phyloP scores from a whole-genome alignment of 1,140 invertebrate genomes.

The Gryon sp. region DNA sequence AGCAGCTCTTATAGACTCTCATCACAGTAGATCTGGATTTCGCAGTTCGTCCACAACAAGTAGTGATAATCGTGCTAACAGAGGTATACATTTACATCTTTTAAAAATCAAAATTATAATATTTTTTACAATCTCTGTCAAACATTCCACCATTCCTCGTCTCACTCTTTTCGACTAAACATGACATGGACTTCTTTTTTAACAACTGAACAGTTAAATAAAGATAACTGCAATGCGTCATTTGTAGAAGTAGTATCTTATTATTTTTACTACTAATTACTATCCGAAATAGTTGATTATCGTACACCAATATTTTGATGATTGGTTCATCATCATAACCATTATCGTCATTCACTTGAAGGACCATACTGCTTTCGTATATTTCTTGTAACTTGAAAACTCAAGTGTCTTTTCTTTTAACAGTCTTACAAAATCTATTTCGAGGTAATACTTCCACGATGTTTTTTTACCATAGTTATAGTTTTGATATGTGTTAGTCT shows the following conservation, averaged over 20 bases:
- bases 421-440: constrained; percentile 76
- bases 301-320: constrained; percentile 2
- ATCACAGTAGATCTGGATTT: constrained; percentile 74
- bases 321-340: constrained; percentile 29
- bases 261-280: too few species aligned
- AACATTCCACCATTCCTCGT: constrained; percentile 68
- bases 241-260: too few species aligned
- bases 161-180: too few species aligned
- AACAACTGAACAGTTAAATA: too few species aligned
- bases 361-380: constrained; percentile 37
- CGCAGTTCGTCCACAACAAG: constrained; percentile 72
- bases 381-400: constrained; percentile 24
- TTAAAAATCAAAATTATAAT: background rate
- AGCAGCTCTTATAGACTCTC: constrained; percentile 80
- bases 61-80: constrained; percentile 76
- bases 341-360: constrained; percentile 31
- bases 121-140: too few species aligned
- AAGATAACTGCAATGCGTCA: too few species aligned
- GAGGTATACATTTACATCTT: too few species aligned
- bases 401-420: constrained; percentile 71
- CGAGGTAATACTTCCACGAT: constrained; percentile 74
- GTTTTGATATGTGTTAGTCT: constrained; percentile 2
- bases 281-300: background rate
- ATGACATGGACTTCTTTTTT: too few species aligned
- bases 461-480: constrained; percentile 66